phyloP scores from a whole-genome alignment of 1,140 invertebrate species.

The Sminthurinus signatus region DNA sequence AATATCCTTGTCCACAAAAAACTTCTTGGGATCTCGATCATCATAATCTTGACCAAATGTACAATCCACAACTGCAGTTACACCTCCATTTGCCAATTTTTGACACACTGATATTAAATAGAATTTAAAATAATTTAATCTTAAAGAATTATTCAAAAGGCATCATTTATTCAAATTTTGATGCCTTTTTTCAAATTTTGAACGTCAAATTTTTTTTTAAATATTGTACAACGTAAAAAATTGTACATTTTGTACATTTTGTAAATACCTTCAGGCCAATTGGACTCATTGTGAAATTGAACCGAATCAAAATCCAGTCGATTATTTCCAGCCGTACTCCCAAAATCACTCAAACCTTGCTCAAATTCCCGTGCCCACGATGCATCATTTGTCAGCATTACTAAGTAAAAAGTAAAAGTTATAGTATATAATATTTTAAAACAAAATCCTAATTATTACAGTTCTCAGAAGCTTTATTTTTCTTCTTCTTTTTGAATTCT shows the following conservation, averaged over 20 bases:
- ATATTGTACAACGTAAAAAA: background rate
- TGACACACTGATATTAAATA: constrained; percentile 33
- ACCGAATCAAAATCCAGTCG: constrained; percentile 13
- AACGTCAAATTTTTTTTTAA: background rate
- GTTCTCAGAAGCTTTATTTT: too few species aligned
- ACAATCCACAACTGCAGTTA: constrained; percentile 30
- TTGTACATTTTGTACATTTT: background rate
- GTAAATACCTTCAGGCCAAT: constrained; percentile 26
- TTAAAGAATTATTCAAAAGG: background rate
- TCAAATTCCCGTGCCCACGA: constrained; percentile 19
- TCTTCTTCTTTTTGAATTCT: too few species aligned
- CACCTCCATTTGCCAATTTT: constrained; percentile 21
- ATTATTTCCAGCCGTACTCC: constrained; percentile 4
- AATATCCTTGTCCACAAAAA: constrained; percentile 29
- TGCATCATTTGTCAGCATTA: constrained; percentile 21
- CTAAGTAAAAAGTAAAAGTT: background rate
- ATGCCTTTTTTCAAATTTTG: background rate
- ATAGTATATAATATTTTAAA: background rate
- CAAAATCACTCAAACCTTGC: constrained; percentile 20
- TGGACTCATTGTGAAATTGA: constrained; percentile 26
- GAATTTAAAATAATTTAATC: background rate
- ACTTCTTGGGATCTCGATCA: constrained; percentile 23
- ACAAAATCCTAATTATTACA: background rate
- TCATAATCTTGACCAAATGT: constrained; percentile 20
- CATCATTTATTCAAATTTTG: background rate